Conservation (phyloP, 2,113 vertebrate species). For the Tenebrosternarchus preto region DNA sequence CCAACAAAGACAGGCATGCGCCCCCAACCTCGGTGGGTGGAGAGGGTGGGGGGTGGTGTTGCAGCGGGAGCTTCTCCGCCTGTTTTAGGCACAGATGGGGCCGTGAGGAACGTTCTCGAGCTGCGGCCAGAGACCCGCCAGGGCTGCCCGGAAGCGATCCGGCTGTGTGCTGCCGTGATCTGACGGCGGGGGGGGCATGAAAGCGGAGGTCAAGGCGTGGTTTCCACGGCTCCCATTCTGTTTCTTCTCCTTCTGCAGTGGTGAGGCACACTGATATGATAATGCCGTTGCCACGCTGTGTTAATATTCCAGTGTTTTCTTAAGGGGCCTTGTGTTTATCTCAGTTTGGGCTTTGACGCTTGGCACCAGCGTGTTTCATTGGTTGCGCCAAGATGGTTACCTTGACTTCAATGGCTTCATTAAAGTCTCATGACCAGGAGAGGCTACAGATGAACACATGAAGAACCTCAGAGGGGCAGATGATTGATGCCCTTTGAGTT, state of each 20-base stretch:
- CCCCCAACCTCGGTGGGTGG: conserved; percentile 34
- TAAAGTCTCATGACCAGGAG: conserved; percentile 16
- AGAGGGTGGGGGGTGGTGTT: conserved; percentile 33
- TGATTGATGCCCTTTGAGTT: conserved; percentile 17
- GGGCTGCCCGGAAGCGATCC: conserved; percentile 11
- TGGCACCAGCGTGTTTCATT: conserved; percentile 25
- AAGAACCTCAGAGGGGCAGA: not conserved
- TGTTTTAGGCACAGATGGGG: conserved; percentile 33
- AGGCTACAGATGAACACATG: not conserved
- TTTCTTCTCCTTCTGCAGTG: conserved; percentile 36
- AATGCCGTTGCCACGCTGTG: conserved; percentile 32
- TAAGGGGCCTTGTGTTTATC: not conserved
- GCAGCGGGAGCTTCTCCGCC: conserved; percentile 37
- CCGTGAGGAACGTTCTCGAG: conserved; percentile 37
- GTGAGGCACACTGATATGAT: conserved; percentile 46
- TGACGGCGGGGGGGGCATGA: conserved; percentile 4
- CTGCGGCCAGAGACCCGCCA: not conserved
- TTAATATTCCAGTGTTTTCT: conserved; percentile 51
- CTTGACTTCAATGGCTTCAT: conserved; percentile 50
- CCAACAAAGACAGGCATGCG: conserved; percentile 40
- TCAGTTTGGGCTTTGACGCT: conserved; percentile 1
- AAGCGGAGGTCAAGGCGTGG: conserved; percentile 7
- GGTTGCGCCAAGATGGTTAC: conserved; percentile 13
- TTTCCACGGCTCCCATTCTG: conserved; percentile 21
- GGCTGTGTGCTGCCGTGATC: conserved; percentile 3